phyloP scores from a whole-genome alignment of 2,888 invertebrate genomes.

The Dicyrtoma fusca region DNA sequence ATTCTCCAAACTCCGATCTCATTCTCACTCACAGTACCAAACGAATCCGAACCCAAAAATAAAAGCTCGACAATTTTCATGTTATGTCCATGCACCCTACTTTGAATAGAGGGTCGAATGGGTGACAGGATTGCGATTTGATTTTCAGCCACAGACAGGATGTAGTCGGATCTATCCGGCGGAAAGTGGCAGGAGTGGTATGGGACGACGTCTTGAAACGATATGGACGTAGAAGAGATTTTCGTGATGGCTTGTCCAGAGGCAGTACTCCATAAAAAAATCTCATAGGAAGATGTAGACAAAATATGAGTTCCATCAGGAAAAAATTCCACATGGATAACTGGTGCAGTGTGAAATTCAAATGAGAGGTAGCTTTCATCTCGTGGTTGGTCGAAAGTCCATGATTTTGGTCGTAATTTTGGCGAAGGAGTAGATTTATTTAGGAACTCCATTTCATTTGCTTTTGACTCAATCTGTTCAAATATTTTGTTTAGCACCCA shows the following conservation, averaged over 20 bases:
- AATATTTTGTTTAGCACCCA: conserved; percentile 63
- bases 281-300: conserved; percentile 50
- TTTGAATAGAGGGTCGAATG: conserved; percentile 38
- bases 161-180: conserved; percentile 37
- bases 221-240: conserved; percentile 39
- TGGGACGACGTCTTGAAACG: background rate
- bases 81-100: conserved; percentile 47
- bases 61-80: conserved; percentile 50
- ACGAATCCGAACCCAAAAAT: conserved; percentile 36
- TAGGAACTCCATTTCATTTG: conserved; percentile 23
- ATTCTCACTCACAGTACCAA: conserved; percentile 52
- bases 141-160: conserved; percentile 49
- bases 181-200: conserved; percentile 5
- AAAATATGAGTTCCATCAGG: conserved; percentile 43
- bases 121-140: conserved; percentile 46
- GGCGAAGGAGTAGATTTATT: conserved; percentile 49
- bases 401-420: conserved; percentile 47
- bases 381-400: conserved; percentile 43
- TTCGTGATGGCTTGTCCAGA: conserved; percentile 48
- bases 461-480: conserved; percentile 44
- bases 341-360: conserved; percentile 49
- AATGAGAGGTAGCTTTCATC: conserved; percentile 50
- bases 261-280: conserved; percentile 47
- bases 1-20: conserved; percentile 54
- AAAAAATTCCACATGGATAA: conserved; percentile 50